Conservation (phyloP, 2,888 invertebrate genomes). For the Tetranychus piercei region DNA sequence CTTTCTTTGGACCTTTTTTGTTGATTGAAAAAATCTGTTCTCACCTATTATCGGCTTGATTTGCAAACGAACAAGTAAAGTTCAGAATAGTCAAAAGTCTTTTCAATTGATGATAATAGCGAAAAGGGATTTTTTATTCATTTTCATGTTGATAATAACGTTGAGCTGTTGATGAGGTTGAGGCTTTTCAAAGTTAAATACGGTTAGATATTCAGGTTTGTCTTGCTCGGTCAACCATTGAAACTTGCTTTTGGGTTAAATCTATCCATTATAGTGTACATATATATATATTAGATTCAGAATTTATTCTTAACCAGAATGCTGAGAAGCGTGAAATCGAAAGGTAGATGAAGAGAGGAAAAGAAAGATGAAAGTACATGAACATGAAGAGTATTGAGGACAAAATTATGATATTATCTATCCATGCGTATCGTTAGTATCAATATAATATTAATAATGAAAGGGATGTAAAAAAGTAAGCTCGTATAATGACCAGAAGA, state of each 20-base stretch:
- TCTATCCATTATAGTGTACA: not conserved
- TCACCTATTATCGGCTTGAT: no score
- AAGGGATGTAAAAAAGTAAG: not conserved
- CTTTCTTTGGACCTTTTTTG: no score
- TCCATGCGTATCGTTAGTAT: not conserved
- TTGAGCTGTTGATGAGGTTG: no score
- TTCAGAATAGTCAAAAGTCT: no score
- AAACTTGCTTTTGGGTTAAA: not conserved
- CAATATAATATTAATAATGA: not conserved
- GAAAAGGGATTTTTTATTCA: no score
- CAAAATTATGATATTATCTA: not conserved
- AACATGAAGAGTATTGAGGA: not conserved
- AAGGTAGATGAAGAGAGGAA: not conserved
- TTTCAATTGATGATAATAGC: no score
- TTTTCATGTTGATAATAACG: no score
- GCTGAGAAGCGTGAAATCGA: not conserved
- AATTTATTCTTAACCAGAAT: not conserved
- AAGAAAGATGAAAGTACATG: not conserved
- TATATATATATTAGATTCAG: not conserved
- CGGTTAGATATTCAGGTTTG: no score
- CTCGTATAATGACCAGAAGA: not conserved
- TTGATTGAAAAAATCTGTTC: no score
- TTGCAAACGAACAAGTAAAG: no score
- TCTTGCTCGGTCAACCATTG: no score
- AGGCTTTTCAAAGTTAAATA: no score